phyloP scores from a whole-genome alignment of 1,140 invertebrate genomes.

The Metaphire vulgaris region DNA sequence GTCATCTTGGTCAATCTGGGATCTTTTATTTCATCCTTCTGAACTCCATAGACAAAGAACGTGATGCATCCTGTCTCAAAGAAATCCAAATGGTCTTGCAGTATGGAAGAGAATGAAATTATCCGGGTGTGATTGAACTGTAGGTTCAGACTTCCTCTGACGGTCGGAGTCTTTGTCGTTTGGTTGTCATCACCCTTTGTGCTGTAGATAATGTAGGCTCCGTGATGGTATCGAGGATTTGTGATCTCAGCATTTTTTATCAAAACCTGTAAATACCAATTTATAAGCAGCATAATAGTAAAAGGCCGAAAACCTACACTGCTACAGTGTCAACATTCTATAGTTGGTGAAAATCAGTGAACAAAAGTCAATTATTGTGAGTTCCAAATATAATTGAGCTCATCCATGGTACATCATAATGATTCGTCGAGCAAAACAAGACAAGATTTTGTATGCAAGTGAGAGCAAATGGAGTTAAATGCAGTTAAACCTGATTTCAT shows the following conservation, averaged over 20 bases:
- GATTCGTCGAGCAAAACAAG: no score
- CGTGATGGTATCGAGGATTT: slow-evolving; percentile 47
- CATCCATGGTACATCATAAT: no score
- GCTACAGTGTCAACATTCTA: background rate
- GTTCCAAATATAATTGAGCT: no score
- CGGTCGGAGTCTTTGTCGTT: slow-evolving; percentile 40
- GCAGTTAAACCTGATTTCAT: no score
- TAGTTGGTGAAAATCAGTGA: background rate
- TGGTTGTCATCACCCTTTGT: slow-evolving; percentile 37
- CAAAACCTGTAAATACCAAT: slow-evolving; percentile 33
- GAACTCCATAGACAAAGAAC: slow-evolving; percentile 47
- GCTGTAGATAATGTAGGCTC: slow-evolving; percentile 45
- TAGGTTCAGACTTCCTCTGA: slow-evolving; percentile 43
- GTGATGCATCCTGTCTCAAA: slow-evolving; percentile 49
- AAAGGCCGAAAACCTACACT: background rate
- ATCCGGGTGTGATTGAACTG: slow-evolving; percentile 45
- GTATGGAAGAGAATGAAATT: slow-evolving; percentile 39
- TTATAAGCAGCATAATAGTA: background rate
- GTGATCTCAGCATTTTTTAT: slow-evolving; percentile 40
- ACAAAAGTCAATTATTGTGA: background rate
- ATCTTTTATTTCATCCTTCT: slow-evolving; percentile 45
- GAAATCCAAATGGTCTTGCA: slow-evolving; percentile 45
- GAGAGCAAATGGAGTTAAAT: no score
- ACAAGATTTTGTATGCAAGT: no score
- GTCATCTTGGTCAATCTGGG: slow-evolving; percentile 45